phyloP scores from a whole-genome alignment of 2,888 invertebrate species.

The Meta bourneti region DNA sequence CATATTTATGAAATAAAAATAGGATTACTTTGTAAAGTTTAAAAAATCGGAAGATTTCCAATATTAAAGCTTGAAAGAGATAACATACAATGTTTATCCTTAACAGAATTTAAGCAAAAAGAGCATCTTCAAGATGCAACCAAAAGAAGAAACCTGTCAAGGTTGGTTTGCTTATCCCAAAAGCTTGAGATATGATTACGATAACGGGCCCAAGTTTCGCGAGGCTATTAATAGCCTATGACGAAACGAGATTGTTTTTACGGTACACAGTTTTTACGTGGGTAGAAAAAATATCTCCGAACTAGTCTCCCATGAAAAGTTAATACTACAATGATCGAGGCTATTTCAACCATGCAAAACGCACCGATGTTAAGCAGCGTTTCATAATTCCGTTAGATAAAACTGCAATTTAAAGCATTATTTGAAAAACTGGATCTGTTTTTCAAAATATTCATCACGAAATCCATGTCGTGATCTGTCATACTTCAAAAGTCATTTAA shows the following conservation, averaged over 20 bases:
- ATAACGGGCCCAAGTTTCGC: conserved; percentile 18
- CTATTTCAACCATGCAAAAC: conserved; percentile 31
- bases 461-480: not conserved
- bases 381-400: conserved; percentile 35
- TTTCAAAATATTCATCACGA: not conserved
- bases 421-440: not conserved
- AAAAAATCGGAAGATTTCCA: no score
- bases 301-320: conserved; percentile 40
- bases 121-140: no score
- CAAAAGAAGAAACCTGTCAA: not conserved
- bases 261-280: conserved; percentile 22
- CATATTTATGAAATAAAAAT: no score
- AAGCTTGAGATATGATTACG: conserved; percentile 15
- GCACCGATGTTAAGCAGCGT: conserved; percentile 1
- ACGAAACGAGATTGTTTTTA: conserved; percentile 28
- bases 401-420: not conserved
- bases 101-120: no score
- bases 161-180: conserved; percentile 17
- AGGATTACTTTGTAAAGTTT: no score
- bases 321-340: conserved; percentile 21
- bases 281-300: conserved; percentile 31
- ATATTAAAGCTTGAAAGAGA: no score
- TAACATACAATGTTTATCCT: no score
- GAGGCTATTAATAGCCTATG: conserved; percentile 17
- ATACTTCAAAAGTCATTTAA: not conserved